Base-by-base conservation (phyloP, 2,888 invertebrate genomes). In the Heteromurus nitidus region DNA sequence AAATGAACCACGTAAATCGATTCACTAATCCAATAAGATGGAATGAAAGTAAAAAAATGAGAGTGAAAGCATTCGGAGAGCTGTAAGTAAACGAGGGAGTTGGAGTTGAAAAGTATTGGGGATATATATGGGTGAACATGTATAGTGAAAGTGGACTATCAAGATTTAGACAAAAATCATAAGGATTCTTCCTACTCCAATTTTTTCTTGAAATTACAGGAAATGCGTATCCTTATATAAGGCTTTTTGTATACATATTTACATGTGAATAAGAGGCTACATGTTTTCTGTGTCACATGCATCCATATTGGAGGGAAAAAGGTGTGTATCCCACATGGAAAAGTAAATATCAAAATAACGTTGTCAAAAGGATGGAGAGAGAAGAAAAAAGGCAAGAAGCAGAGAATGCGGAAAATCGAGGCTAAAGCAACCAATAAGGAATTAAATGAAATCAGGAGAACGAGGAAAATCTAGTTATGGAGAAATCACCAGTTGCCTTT, bases 371-470 rank as follows among this genome's bases (percentile, higher is more conserved):
- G 44, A n/a, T n/a, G n/a, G n/a, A n/a, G n/a, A n/a, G n/a, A n/a
- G n/a, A n/a, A n/a, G n/a, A n/a, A n/a, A n/a, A n/a, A n/a, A n/a
- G n/a, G n/a, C n/a, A n/a, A n/a, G n/a, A n/a, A n/a, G n/a, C n/a
- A n/a, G n/a, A n/a, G n/a, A 73, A 67, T 74, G 74, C 68, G 67
- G 75, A 70, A 75, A 69, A 83, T 75, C 53, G 74, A 53, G 47
- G 47, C 31, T 80, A 80, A 80, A 74, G 47, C 44, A 80, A 80
- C 74, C 84, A 82, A 84, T 84, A 83, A 82, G 80, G 80, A 83
- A 79, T 83, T 75, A 83, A 85, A 84, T 75, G 81, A 82, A 84
- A 84, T 84, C 81, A 84, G 65, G 82, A 77, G 76, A 84, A 84
- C 77, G 82, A 84, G 75, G 80, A 80, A 85, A 85, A 83, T 83